Percentiles rank a stretch among this genome's conserved stretches.
phyloP scores from a whole-genome alignment of 2,888 invertebrate species.

The Eremobia ochroleuca region DNA sequence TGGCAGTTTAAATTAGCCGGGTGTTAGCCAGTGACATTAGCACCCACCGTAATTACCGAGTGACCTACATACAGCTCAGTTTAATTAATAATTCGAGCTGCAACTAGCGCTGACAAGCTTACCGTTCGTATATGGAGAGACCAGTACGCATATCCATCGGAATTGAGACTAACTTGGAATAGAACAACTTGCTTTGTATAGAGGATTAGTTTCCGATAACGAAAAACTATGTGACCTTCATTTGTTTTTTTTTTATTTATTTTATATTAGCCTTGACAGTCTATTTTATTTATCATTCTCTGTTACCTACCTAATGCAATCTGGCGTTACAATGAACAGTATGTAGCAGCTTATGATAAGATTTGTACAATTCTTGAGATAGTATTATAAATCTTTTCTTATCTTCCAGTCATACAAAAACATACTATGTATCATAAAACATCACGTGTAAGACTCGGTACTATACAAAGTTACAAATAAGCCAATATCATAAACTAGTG shows the following conservation, averaged over 20 bases:
- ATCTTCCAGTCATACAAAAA: slow-evolving; percentile 30
- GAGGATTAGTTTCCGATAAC: slow-evolving; percentile 12
- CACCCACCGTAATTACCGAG: slow-evolving; percentile 81
- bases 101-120: slow-evolving; percentile 66
- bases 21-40: slow-evolving; percentile 80
- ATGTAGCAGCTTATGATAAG: slow-evolving; percentile 42
- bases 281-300: slow-evolving; percentile 3
- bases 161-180: slow-evolving; percentile 53
- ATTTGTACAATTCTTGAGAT: slow-evolving; percentile 41
- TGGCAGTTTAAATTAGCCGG: slow-evolving; percentile 70
- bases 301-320: slow-evolving; percentile 8
- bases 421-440: slow-evolving; percentile 4
- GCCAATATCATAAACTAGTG: background rate
- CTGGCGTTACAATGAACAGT: slow-evolving; percentile 28
- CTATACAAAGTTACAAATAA: slow-evolving; percentile 7
- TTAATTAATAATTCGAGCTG: slow-evolving; percentile 80
- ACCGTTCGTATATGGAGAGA: slow-evolving; percentile 54
- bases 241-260: slow-evolving; percentile 7
- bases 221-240: slow-evolving; percentile 1
- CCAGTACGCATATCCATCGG: slow-evolving; percentile 49
- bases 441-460: slow-evolving; percentile 15
- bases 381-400: slow-evolving; percentile 34
- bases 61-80: slow-evolving; percentile 81
- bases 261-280: slow-evolving; percentile 43
- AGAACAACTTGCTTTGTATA: slow-evolving; percentile 30